Evolutionary conservation across 1,140 invertebrate species (phyloP).

Genomic region (Coboldia fuscipes): DNA sequence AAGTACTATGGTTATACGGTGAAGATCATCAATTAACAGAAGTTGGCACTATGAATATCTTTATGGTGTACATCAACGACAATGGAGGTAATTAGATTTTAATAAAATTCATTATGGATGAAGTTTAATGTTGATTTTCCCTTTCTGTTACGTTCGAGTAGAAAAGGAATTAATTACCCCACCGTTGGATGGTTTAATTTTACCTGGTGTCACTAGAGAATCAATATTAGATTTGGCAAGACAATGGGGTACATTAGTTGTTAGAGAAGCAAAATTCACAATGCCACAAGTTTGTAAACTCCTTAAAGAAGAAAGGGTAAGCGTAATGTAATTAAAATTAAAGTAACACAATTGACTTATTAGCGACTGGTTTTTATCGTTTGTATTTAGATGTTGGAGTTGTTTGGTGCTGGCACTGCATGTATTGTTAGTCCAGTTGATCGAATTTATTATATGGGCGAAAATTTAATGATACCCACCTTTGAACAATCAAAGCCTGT

Average conservation of each 20-base stretch:
- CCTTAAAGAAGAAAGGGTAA: constrained; percentile 63
- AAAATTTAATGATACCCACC: constrained; percentile 48
- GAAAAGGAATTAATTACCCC: constrained; percentile 85
- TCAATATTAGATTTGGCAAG: constrained; percentile 63
- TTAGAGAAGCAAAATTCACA: constrained; percentile 62
- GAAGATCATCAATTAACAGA: constrained; percentile 88
- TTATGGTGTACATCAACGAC: constrained; percentile 72
- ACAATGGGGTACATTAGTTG: constrained; percentile 74
- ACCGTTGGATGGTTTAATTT: constrained; percentile 73
- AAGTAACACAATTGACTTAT: background rate
- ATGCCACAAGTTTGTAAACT: constrained; percentile 66
- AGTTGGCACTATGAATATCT: constrained; percentile 98
- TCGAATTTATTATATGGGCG: constrained; percentile 47
- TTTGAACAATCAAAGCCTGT: constrained; percentile 44
- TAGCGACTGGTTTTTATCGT: constrained; percentile 4
- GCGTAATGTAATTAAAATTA: constrained; percentile 10
- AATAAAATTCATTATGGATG: constrained; percentile 1
- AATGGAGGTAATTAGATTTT: constrained; percentile 50
- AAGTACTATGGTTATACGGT: constrained; percentile 94
- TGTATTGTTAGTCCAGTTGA: constrained; percentile 79
- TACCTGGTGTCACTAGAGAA: constrained; percentile 82
- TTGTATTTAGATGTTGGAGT: constrained; percentile 56
- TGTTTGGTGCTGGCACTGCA: constrained; percentile 90
- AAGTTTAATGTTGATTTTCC: constrained; percentile 1
- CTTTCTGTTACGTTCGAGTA: constrained; percentile 17